Evolutionary conservation across 2,113 vertebrate genomes (phyloP), one percentile per base, ranked within the genome.

Genomic region (Archocentrus centrarchus): DNA sequence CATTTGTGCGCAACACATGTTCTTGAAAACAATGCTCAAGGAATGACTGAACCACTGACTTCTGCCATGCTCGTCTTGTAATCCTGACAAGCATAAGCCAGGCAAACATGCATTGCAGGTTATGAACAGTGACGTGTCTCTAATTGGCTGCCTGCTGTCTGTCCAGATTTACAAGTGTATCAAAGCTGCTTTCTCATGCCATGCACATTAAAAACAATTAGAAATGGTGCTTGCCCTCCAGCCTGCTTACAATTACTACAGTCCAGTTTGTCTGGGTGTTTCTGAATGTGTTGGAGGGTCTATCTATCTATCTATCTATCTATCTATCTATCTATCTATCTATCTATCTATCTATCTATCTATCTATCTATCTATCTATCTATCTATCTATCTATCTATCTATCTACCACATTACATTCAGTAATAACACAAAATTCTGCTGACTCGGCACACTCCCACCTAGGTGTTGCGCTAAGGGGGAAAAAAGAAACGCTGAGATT

Each of bases 401-500:
- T 35, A 84, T 88, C 59, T 80, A 61, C 63, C 37, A 44, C n/a
- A 66, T 66, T 80, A 80, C 77, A 55, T 91, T 18, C 82, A 87
- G 59, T 81, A 88, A 85, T 82, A 85, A 90, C 77, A 77, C 44
- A 87, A 15, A 82, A 81, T 75, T 91, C 62, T 77, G 68, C 87
- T 87, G 90, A 94, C 87, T 95, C 94, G 94, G 94, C 92, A 78
- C 77, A 83, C 22, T 66, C 70, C 50, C 66, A 75, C 77, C 83
- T 83, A 89, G 79, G 78, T 82, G 84, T 78, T 79, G 75, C 84
- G 85, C 66, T 57, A 68, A 39, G n/a, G 39, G 8, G 3, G 27
- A 15, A 66, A 27, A 68, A 20, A 68, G 1, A 50, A 50, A 50
- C 8, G 11, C 41, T 1, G 22, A 50, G 15, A 27, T 11, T 18